Percentiles rank a stretch among this genome's conserved stretches.
phyloP scores from a whole-genome alignment of 2,113 vertebrate genomes.

The Eudyptes chrysolophus region DNA sequence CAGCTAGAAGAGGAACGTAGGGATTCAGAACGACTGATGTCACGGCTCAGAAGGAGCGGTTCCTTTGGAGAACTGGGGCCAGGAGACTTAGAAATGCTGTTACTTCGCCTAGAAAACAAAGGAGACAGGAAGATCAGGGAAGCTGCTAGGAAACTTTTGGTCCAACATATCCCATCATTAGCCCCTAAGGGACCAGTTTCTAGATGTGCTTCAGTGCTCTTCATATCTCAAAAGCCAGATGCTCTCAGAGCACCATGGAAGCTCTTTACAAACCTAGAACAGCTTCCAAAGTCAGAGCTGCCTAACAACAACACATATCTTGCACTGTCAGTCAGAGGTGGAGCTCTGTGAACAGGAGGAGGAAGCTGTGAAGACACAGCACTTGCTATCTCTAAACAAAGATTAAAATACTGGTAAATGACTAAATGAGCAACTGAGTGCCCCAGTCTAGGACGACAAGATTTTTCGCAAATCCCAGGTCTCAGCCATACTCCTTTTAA shows the following conservation, averaged over 20 bases:
- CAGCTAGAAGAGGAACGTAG: constrained; percentile 88
- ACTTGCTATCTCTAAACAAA: background rate
- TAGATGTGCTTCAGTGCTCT: background rate
- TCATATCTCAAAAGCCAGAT: background rate
- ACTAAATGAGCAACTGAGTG: background rate
- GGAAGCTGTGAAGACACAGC: background rate
- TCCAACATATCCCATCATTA: background rate
- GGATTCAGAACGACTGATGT: constrained; percentile 93
- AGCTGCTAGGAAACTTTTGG: background rate
- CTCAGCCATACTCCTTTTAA: background rate
- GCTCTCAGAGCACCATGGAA: background rate
- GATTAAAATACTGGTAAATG: background rate
- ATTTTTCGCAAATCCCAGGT: background rate
- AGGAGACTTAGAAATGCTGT: constrained; percentile 92
- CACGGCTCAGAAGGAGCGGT: constrained; percentile 76
- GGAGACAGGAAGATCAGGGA: background rate
- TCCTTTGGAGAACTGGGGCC: constrained; percentile 90
- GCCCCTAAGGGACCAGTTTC: background rate
- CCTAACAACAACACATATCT: background rate
- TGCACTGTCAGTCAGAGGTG: background rate
- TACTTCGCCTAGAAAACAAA: constrained; percentile 83
- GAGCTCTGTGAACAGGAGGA: background rate
- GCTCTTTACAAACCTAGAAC: background rate
- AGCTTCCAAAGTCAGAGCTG: background rate
- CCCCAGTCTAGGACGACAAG: background rate